phyloP scores from a whole-genome alignment of 2,113 vertebrate species.

The Rhea americana region DNA sequence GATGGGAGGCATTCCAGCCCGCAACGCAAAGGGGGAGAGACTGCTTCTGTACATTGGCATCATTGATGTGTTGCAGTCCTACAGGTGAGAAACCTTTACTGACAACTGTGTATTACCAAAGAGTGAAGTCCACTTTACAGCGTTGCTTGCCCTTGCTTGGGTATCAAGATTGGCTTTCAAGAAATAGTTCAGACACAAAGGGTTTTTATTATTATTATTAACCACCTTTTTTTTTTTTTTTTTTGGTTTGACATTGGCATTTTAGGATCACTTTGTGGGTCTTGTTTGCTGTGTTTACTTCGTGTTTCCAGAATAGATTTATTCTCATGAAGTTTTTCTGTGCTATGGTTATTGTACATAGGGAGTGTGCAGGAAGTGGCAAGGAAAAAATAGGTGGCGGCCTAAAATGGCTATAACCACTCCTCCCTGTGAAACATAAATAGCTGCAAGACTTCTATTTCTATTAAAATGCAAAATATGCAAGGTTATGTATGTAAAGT shows the following conservation, averaged over 20 bases:
- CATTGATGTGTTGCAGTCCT: constrained; percentile 95
- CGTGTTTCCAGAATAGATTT: neutral
- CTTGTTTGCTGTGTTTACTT: neutral
- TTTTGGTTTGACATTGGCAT: neutral
- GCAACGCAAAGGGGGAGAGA: constrained; percentile 88
- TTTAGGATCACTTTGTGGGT: neutral
- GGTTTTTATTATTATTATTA: neutral
- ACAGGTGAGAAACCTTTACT: constrained; percentile 76
- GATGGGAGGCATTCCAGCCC: constrained; percentile 92
- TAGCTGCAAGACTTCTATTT: neutral
- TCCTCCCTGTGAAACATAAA: neutral
- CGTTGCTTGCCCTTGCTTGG: neutral
- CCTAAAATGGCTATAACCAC: neutral
- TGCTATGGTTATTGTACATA: neutral
- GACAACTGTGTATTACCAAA: accelerated
- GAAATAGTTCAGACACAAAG: neutral
- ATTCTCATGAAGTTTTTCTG: accelerated
- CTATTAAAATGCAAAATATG: accelerated
- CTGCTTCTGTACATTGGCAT: constrained; percentile 93
- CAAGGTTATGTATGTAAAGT: accelerated
- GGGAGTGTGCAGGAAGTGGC: neutral
- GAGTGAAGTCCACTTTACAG: neutral
- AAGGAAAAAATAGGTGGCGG: neutral
- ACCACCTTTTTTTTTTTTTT: neutral
- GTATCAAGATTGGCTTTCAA: neutral